Base-by-base conservation (phyloP, 53 echinoderm and acorn worm genomes). In the Actinopyga echinites region DNA sequence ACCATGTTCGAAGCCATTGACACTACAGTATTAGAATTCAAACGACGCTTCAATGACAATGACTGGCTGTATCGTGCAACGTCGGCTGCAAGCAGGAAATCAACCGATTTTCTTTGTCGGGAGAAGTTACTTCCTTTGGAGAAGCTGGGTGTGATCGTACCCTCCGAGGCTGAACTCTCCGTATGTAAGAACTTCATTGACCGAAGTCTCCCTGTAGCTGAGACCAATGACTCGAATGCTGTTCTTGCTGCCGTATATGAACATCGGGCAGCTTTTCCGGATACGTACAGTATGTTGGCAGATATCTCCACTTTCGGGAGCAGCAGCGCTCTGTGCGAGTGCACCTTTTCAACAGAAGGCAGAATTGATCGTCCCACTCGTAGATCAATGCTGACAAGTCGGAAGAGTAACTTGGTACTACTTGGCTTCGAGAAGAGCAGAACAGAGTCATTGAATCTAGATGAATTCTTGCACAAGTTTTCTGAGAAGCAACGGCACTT, bases 401-500 rank as follows among this genome's bases (percentile, higher is more conserved):
- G 42, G 69, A 69, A 69, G 23, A 69, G 38, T 67, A 67, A 67
- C 67, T 20, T 67, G 67, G 67, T 67, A 2, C 20, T 69, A 37
- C 69, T 69, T 40, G 69, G 34, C 32, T 69, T 69, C 38, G 42
- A 69, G 69, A 40, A 69, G 36, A 69, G 34, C 30, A 69, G 69
- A 36, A 69, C 69, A 36, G 69, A 69, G 69, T 29, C 69, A 33
- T 69, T 69, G 38, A 69, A 69, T 37, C 69, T 40, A n/a, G 69
- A 69, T 69, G 69, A 69, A 69, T 69, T 69, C 34, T 37, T 69
- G 69, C 29, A 37, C 69, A 69, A 34, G 36, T 69, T 69, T 69
- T 29, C 69, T 34, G 30, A 40, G 69, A 69, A 69, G 69, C 69
- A 69, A 69, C 58, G 69, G n/a, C 69, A 34, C 69, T 69, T 69